Evolutionary conservation across 1,140 invertebrate genomes (phyloP).

Genomic region (Plectrocnemia conspersa): DNA sequence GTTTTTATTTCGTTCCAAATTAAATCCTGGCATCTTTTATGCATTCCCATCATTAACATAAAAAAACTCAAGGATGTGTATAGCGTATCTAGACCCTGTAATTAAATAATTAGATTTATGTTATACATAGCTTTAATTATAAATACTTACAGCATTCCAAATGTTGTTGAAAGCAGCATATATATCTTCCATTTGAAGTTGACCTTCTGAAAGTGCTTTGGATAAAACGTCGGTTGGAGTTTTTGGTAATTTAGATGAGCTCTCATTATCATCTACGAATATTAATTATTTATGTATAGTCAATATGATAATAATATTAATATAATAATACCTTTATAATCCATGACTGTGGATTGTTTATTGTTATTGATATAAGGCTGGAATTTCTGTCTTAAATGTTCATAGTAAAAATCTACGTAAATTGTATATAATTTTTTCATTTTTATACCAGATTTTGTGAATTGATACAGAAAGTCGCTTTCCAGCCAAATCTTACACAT

Average conservation of each 20-base stretch:
- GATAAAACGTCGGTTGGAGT: background rate
- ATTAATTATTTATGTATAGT: background rate
- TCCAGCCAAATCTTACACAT: constrained; percentile 17
- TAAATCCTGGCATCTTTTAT: constrained; percentile 2
- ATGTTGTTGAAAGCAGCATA: constrained; percentile 12
- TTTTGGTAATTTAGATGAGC: background rate
- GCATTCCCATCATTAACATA: constrained; percentile 13
- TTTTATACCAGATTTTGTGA: background rate
- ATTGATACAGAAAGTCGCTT: constrained; percentile 1
- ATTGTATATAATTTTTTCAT: background rate
- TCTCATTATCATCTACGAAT: background rate
- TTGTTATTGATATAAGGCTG: background rate
- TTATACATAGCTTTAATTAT: background rate
- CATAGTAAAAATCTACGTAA: background rate
- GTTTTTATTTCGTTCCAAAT: constrained; percentile 4
- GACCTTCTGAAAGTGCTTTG: background rate
- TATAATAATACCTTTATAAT: background rate
- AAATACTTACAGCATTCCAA: constrained; percentile 5
- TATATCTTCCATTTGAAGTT: constrained; percentile 3
- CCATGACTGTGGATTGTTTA: background rate
- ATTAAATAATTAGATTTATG: background rate
- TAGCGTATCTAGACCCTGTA: constrained; percentile 4
- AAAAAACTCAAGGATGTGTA: background rate
- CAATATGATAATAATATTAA: background rate
- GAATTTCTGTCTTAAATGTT: background rate